Base-by-base conservation (phyloP, 2,797 vertebrate species). In the Pangasius krempfi region DNA sequence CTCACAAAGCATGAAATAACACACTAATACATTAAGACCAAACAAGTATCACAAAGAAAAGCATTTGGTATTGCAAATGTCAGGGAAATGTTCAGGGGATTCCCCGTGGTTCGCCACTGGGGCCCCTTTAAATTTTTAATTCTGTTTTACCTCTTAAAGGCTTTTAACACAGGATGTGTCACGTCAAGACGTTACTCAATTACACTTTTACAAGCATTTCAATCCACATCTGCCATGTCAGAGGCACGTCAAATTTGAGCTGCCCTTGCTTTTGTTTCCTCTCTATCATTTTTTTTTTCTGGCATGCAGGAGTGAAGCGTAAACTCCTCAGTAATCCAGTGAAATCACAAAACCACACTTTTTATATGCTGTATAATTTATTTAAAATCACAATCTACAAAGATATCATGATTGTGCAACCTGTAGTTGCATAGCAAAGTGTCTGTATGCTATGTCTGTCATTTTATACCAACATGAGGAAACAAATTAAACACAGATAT, bases 121-220 rank as follows among this genome's bases (percentile, higher is more conserved):
- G 66, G 87, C 68, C 66, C n/a, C 62, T 88, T 80, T 88, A 60
- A 88, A 88, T 88, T 60, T 73, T 88, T 88, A 72, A 88, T 73
- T 25, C 22, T 58, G 54, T 5, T 83, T 87, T 72, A 44, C 30
- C 79, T 73, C 79, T 82, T 60, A n/a, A 68, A 68, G 62, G 44
- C 27, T 66, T 66, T 50, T 30, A 60, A 66, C 58, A n/a, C 58
- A 14, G 8, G 25, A 64, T 83, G 80, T 1, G 25, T 83, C 60
- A 66, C 10, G 5, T 47, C 81, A 66, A 66, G 37, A 64, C 37
- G 27, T 50, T 62, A 22, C 44, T 22, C 8, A 10, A 5, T 68
- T 68, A 1, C 4, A 84, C 33, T 84, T 66, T 50, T 30, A n/a
- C 16, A 50, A 47, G 40, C 58, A 83, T 18, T 64, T 64, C 25